Evolutionary conservation across 92 coral and sea anemone genomes (phyloP), one percentile per base, ranked within the genome.

Genomic region (Heliopora coerulea): DNA sequence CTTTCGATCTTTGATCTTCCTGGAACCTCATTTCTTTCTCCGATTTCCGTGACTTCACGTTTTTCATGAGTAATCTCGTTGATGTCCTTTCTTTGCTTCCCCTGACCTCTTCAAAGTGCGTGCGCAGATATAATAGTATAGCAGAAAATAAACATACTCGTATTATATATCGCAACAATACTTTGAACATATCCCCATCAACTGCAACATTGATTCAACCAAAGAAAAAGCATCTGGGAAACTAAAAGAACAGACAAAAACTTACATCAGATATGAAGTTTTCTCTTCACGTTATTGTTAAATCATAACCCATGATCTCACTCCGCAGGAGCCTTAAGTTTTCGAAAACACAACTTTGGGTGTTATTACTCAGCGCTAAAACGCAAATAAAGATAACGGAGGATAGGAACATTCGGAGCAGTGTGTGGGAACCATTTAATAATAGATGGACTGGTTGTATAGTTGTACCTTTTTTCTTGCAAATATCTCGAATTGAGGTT

Each of bases 151-250:
- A 33, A 28, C 49, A 70, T 23, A 19, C 23, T 24, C 31, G 34
- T n/a, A 54, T 70, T 33, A 70, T 8, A 70, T 31, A 70, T 54
- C 34, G 77, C 63, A 54, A 14, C 31, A 54, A 33, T 70, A 19
- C 57, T 49, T 14, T 70, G 77, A 28, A 70, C 77, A 70, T 70
- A 52, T 70, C 77, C 61, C 77, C 77, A 70, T 70, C 34, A 49
- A 70, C 30, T 30, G 49, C 62, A 39, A 49, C 77, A 70, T 70
- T 70, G 77, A 54, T 70, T 56, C 14, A 46, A 15, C 52, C 52
- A 46, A 46, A 46, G 52, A 8, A 46, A 46, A 46, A n/a, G 5
- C 63, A 70, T 52, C 63, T 23, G 41, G 41, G 42, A 70, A 67
- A 54, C 63, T 70, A 54, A 25, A 34, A 49, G 29, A n/a, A 49